Percentiles rank a stretch among this genome's conserved stretches.
Evolutionary conservation across 2,888 invertebrate species (phyloP).

Genomic region (Acanthosepion pharaonis): DNA sequence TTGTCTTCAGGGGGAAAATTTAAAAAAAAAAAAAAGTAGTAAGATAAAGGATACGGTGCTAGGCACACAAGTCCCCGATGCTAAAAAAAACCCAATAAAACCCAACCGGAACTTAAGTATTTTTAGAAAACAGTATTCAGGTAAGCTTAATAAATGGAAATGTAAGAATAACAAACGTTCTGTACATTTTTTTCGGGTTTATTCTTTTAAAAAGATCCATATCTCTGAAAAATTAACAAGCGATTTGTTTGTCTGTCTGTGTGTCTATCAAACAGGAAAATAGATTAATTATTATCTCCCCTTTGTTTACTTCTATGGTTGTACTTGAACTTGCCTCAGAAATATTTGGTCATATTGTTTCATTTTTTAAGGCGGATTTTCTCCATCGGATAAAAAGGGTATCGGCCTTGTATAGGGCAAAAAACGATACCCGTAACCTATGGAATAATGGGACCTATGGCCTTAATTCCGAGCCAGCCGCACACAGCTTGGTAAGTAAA

Average conservation of each 20-base stretch:
- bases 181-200: background rate
- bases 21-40: background rate
- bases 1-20: no score
- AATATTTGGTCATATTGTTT: background rate
- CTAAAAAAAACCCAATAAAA: background rate
- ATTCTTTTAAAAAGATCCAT: background rate
- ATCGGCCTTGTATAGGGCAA: background rate
- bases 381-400: background rate
- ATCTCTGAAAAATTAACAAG: background rate
- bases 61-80: background rate
- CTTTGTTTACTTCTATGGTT: constrained; percentile 9
- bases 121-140: background rate
- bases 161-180: background rate
- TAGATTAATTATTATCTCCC: background rate
- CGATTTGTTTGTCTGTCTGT: background rate
- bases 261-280: background rate
- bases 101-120: background rate
- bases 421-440: background rate
- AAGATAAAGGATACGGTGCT: background rate
- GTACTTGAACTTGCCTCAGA: background rate
- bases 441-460: background rate
- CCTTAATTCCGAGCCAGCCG: background rate
- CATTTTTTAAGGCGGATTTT: background rate
- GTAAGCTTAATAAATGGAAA: background rate
- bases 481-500: background rate